A percentile compares a stretch with the other conserved stretches of the same genome.
These are phyloP conservation scores for Mercenaria mercenaria DNA, from an alignment of 1,140 invertebrate genomes.

Conservation along the genomic window DNA sequence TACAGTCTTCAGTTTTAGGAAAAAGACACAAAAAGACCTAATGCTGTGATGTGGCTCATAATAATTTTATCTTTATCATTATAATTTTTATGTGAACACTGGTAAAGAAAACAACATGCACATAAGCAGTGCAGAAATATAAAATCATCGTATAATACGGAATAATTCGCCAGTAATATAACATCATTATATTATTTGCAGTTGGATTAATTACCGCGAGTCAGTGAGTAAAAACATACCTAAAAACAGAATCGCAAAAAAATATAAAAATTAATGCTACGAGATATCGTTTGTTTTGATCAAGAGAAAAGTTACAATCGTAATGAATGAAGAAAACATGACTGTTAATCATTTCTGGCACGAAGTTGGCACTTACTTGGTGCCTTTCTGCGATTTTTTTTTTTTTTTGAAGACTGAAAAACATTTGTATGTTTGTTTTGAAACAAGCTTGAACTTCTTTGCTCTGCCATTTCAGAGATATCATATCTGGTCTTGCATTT, in stretches of 20 bases:
- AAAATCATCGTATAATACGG: no score
- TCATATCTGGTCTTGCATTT: not conserved
- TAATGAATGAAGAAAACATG: not conserved
- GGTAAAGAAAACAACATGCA: no score
- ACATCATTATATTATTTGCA: no score
- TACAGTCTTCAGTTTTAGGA: no score
- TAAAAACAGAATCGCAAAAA: not conserved
- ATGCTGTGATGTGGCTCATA: no score
- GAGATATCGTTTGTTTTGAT: not conserved
- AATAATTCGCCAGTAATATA: no score
- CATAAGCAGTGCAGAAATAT: no score
- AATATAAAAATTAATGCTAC: not conserved
- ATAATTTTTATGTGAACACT: no score
- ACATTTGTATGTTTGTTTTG: not conserved
- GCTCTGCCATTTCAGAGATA: not conserved
- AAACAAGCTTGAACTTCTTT: not conserved
- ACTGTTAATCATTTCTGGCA: not conserved
- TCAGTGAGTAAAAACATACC: no score
- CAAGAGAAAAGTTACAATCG: not conserved
- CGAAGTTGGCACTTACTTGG: not conserved
- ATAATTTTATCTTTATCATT: no score
- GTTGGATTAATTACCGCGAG: no score
- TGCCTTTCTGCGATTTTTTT: not conserved
- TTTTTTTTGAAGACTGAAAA: not conserved
- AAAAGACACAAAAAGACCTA: no score